Evolutionary conservation across 2,888 invertebrate species (phyloP), one percentile per base, ranked within the genome.

Genomic region (Coelopa pilipes): DNA sequence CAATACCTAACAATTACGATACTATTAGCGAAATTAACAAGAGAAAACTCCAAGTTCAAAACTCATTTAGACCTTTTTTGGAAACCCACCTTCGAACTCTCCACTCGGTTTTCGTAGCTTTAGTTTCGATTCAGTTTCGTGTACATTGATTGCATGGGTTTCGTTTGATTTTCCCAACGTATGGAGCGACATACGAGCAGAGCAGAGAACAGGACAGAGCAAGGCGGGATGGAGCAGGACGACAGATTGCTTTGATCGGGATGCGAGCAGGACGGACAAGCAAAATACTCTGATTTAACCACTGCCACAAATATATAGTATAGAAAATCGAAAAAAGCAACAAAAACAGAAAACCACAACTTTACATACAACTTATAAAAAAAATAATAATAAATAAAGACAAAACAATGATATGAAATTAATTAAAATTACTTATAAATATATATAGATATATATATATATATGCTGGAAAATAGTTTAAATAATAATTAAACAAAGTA

Each of bases 231-330:
- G 15, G 24, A 21, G 46, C 21, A 70, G 59, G 15, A 11, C 24
- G 47, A 59, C 59, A 13, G 60, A 59, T 4, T 34, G 34, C 34
- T 34, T 34, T 21, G 50, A 19, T 24, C 2, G 59, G 47, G 59
- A 53, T n/a, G 53, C 15, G 53, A 12, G 59, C 17, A 65, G 34
- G n/a, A 57, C 53, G 53, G 69, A 53, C 72, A 60, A 79, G 78
- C 73, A 78, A 78, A 82, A 81, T 81, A 82, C 82, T 85, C 83
- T 82, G 80, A 82, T 81, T 78, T 80, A 84, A 85, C 85, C 84
- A 85, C 84, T 85, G 84, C 84, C 84, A 85, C 84, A 80, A 78
- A 75, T 75, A 60, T 67, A 59, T 45, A 73, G 60, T 69, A 74
- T 47, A 70, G 71, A 72, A 73, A 74, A 77, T 19, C 71, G 71